Evolutionary conservation across 2,797 vertebrate species (phyloP).

Genomic region (Spondyliosoma cantharus): DNA sequence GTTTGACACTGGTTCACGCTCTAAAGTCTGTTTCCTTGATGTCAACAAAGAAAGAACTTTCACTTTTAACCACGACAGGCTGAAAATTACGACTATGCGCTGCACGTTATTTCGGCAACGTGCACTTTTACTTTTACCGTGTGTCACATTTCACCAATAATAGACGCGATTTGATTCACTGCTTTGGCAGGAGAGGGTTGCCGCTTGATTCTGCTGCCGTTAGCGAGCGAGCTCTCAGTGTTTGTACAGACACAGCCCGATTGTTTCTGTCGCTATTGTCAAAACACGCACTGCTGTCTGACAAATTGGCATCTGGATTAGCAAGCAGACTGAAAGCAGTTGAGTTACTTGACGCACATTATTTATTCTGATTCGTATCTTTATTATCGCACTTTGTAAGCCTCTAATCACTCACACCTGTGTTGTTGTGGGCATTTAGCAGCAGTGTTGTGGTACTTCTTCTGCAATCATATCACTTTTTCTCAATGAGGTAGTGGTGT

Average conservation of each 20-base stretch:
- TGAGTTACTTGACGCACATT: background rate
- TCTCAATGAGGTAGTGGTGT: too few relatives aligned
- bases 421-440: background rate
- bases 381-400: background rate
- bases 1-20: constrained; percentile 4
- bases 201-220: background rate
- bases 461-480: background rate
- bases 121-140: background rate
- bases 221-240: background rate
- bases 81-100: background rate
- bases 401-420: background rate
- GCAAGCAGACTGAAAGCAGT: background rate
- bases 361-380: background rate
- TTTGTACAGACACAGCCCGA: background rate
- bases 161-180: background rate
- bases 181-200: background rate
- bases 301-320: constrained; percentile 2
- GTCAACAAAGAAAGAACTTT: background rate
- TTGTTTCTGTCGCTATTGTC: constrained; percentile 5
- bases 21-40: background rate
- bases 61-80: background rate
- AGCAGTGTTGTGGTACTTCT: background rate
- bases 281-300: constrained; percentile 1
- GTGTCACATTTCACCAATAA: background rate
- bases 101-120: background rate